These are phyloP conservation scores for Busseola fusca DNA, from an alignment of 2,888 invertebrate genomes.

Conservation along the genomic window DNA sequence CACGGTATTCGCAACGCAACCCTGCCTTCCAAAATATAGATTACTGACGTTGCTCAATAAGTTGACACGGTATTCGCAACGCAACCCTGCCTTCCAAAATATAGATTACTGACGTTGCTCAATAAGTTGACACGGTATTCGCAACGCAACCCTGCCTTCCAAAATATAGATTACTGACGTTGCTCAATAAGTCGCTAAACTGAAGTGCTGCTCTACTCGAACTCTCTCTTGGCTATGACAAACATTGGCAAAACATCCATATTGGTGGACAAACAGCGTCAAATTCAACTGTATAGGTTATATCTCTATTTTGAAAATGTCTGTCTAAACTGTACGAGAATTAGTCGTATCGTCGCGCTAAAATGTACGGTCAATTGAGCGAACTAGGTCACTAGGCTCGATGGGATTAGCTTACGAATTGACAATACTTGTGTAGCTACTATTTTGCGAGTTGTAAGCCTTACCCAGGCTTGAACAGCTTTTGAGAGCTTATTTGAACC, in stretches of 20 bases:
- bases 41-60: too few relatives aligned
- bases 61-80: too few relatives aligned
- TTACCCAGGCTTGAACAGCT: slow-evolving; percentile 31
- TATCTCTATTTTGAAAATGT: slow-evolving; percentile 31
- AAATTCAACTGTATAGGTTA: background rate
- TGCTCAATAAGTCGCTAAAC: too few relatives aligned
- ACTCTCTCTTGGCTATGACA: background rate
- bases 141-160: too few relatives aligned
- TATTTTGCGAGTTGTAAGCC: slow-evolving; percentile 47
- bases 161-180: too few relatives aligned
- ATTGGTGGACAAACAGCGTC: background rate
- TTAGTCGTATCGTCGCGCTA: slow-evolving; percentile 31
- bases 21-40: too few relatives aligned
- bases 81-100: too few relatives aligned
- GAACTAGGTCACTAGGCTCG: slow-evolving; percentile 49
- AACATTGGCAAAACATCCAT: background rate
- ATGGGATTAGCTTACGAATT: slow-evolving; percentile 43
- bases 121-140: too few relatives aligned
- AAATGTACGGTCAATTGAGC: slow-evolving; percentile 43
- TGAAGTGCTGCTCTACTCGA: too few relatives aligned
- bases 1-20: too few relatives aligned
- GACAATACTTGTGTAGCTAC: slow-evolving; percentile 43
- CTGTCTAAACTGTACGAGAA: slow-evolving; percentile 19
- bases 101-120: too few relatives aligned
- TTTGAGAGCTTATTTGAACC: slow-evolving; percentile 45